Percentiles rank a stretch among this genome's conserved stretches.
These are phyloP conservation scores for Bellardia bayeri DNA, from an alignment of 2,888 invertebrate genomes.

Conservation along the genomic window DNA sequence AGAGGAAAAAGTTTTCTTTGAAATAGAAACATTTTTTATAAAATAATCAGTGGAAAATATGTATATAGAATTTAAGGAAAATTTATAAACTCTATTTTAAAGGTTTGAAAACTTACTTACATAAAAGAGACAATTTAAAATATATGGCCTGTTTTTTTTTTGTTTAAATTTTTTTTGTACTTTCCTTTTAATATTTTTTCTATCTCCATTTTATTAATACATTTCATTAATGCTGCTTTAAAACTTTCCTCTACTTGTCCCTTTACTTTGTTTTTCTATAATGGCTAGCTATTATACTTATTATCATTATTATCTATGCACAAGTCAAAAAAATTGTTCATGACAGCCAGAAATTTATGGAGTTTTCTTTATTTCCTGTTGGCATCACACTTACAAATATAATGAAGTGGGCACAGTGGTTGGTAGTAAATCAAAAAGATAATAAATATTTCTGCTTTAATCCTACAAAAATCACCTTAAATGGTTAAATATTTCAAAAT, in stretches of 20 bases:
- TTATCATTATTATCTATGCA: background rate
- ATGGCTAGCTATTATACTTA: background rate
- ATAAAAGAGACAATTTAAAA: background rate
- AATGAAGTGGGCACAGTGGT: background rate
- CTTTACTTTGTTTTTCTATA: background rate
- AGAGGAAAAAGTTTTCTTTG: background rate
- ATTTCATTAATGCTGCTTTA: background rate
- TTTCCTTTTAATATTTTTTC: background rate
- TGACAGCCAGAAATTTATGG: background rate
- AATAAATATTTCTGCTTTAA: too few relatives aligned
- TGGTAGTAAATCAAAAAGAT: too few relatives aligned
- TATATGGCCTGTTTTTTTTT: background rate
- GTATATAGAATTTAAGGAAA: too few relatives aligned
- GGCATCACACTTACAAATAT: background rate
- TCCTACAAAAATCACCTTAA: too few relatives aligned
- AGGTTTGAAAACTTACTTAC: background rate
- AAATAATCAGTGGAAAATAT: too few relatives aligned
- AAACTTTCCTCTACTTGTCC: background rate
- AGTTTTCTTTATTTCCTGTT: constrained; percentile 12
- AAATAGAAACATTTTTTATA: too few relatives aligned
- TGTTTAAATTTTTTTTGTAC: background rate
- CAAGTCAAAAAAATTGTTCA: background rate
- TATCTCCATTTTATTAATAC: background rate
- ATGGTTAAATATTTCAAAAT: too few relatives aligned
- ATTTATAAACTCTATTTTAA: too few relatives aligned